These are phyloP conservation scores for Mellivora capensis DNA, from an alignment of 2,113 vertebrate species.

Conservation along the genomic window DNA sequence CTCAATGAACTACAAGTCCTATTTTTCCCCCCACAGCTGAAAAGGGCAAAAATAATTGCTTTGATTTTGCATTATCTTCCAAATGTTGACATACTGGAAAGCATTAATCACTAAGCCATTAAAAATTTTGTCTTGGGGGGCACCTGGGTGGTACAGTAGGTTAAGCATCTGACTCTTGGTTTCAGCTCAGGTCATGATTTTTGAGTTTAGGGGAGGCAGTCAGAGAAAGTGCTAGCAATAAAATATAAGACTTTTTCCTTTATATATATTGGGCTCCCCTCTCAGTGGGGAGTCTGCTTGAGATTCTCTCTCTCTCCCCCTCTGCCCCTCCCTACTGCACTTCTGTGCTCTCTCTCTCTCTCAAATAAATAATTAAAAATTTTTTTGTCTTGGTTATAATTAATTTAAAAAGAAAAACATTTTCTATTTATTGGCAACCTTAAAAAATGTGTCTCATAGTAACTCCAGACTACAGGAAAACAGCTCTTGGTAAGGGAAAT, in stretches of 20 bases:
- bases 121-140: neutral
- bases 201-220: neutral
- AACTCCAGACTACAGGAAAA: neutral
- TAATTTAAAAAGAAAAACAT: constrained; percentile 23
- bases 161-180: neutral
- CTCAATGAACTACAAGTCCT: neutral
- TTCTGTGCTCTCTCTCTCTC: neutral
- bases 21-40: neutral
- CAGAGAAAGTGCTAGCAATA: constrained; percentile 2
- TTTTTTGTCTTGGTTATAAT: constrained; percentile 1
- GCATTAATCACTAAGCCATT: neutral
- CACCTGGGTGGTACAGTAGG: neutral
- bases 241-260: neutral
- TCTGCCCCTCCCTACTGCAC: neutral
- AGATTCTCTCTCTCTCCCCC: neutral
- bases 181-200: neutral
- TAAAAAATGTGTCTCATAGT: constrained; percentile 12
- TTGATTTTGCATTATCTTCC: constrained; percentile 7
- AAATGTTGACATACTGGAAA: neutral
- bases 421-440: constrained; percentile 19
- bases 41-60: constrained; percentile 4
- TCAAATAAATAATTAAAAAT: neutral
- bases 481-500: neutral
- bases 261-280: neutral
- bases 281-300: neutral